Evolutionary conservation across 2,888 invertebrate species (phyloP), one percentile per base, ranked within the genome.

Genomic region (Perizoma affinitatum): DNA sequence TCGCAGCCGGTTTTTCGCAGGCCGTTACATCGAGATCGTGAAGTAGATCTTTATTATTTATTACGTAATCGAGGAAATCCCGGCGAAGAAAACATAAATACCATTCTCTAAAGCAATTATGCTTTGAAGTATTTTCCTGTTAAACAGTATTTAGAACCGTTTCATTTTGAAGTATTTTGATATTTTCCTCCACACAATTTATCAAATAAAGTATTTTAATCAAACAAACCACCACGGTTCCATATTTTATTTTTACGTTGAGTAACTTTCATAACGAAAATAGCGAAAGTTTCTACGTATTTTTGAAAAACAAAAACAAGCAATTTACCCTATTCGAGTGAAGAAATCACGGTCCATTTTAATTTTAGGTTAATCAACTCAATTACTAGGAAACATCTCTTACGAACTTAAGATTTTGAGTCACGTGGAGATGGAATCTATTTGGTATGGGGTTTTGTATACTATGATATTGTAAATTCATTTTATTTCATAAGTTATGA

Each of bases 331-430:
- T 22, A 22, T 22, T 22, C 22, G 22, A 22, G 22, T 22, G 22
- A 22, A 22, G 22, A 22, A 22, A 22, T 22, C 22, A 22, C 3
- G 22, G 22, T 22, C 22, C 22, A 22, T 22, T 22, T 22, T 1
- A 22, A n/a, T n/a, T n/a, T n/a, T n/a, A n/a, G n/a, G n/a, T n/a
- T n/a, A n/a, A 22, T 22, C 1, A 22, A 22, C 1, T 22, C 22
- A 22, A 22, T 68, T 71, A 71, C 62, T 70, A 74, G 68, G 72
- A 22, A 22, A 22, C 22, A 22, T 22, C n/a, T n/a, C n/a, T n/a
- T n/a, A n/a, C n/a, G n/a, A n/a, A n/a, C n/a, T n/a, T n/a, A n/a
- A 52, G 53, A n/a, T 36, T 66, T 54, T 55, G 59, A 45, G 61
- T 67, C 65, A 68, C 68, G 7, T 49, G 59, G 57, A 47, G 47